Evolutionary conservation across 2,888 invertebrate genomes (phyloP).

Genomic region (Endotricha flammealis): DNA sequence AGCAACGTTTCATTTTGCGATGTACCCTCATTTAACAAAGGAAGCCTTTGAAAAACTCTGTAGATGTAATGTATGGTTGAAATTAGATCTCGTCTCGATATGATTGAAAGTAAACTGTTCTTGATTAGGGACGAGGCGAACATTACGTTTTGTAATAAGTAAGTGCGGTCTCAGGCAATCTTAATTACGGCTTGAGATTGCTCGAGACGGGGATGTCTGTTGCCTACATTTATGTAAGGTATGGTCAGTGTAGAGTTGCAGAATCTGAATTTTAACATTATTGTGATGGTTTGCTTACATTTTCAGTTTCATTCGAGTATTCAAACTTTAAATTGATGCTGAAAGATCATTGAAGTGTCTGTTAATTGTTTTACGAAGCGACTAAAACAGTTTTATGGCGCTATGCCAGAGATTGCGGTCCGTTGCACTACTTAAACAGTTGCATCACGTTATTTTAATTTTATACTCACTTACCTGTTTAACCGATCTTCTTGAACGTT

Average conservation of each 20-base stretch:
- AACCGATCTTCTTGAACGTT: too few relatives aligned
- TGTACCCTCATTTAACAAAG: slow-evolving; percentile 8
- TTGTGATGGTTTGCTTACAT: background rate
- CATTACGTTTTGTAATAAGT: slow-evolving; percentile 3
- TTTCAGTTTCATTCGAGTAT: background rate
- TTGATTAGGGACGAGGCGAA: slow-evolving; percentile 14
- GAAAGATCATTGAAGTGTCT: background rate
- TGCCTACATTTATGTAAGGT: background rate
- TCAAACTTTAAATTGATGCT: background rate
- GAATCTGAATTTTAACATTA: background rate
- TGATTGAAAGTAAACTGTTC: slow-evolving; percentile 22
- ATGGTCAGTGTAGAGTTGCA: background rate
- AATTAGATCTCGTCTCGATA: slow-evolving; percentile 5
- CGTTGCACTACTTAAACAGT: slow-evolving; percentile 5
- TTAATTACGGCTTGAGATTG: background rate
- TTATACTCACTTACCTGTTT: slow-evolving; percentile 4
- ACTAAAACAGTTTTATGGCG: slow-evolving; percentile 5
- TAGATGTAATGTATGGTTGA: background rate
- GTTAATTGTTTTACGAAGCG: slow-evolving; percentile 6
- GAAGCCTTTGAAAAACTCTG: slow-evolving; percentile 3
- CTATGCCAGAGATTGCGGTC: slow-evolving; percentile 3
- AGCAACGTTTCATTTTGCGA: slow-evolving; percentile 8
- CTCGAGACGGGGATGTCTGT: background rate
- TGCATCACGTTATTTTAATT: slow-evolving; percentile 5
- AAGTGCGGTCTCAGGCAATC: too few relatives aligned